Evolutionary conservation across 2,888 invertebrate species (phyloP), one percentile per base, ranked within the genome.

Genomic region (Pycnomerus fuliginosus): DNA sequence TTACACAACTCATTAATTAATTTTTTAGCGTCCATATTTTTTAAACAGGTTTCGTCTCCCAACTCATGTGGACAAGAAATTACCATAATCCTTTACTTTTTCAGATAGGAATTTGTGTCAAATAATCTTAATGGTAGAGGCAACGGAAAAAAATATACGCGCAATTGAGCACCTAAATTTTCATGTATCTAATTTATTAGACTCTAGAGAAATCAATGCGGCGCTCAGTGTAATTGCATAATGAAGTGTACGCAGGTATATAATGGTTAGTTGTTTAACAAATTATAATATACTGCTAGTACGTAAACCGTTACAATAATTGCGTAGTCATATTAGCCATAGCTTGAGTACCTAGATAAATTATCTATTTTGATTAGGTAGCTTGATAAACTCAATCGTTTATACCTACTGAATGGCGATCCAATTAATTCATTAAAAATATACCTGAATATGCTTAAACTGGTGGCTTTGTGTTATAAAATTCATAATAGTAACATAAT

Each of bases 361-460:
- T 44, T 44, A 44, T 35, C 34, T 24, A 39, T 14, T 37, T 46
- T 33, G 46, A 46, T 46, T 38, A 42, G 38, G 32, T 41, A 41
- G 47, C 36, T 38, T 28, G 47, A 47, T 42, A 47, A 47, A 42
- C 33, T 38, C 35, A 34, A 42, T 34, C 42, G 29, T 47, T 38
- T 47, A 32, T n/a, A 27, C 17, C 2, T 24, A 11, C 25, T 46
- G 41, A 47, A 47, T 42, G 22, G 38, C 33, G 47, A 47, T 47
- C 47, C 47, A 47, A 42, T 47, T 47, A 47, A 41, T 34, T 45
- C 23, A 15, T 15, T n/a, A 31, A 45, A 45, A 45, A 45, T 36
- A 12, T 25, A 7, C 23, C 30, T 38, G 20, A 30, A 30, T 38
- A 16, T 29, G 29, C 16, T 35, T 30, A 38, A 38, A 38, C 29